Conservation (phyloP, 2,797 vertebrate species). For the Sparidentex hasta region DNA sequence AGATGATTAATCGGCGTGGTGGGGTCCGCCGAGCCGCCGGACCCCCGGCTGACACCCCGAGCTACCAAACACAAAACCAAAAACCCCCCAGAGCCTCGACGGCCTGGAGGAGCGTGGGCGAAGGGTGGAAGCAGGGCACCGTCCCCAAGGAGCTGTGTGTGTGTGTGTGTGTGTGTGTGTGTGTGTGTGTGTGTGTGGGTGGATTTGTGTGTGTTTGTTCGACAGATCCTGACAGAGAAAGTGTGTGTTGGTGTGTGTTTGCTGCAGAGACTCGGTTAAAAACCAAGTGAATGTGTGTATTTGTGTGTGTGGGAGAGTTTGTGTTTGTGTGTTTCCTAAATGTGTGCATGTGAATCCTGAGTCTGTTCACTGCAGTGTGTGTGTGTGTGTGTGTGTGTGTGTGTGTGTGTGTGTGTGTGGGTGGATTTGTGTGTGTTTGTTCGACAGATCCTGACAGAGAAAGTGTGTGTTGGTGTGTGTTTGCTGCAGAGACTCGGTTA, state of each 20-base stretch:
- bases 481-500: constrained; percentile 6
- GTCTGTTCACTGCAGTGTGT: constrained; percentile 3
- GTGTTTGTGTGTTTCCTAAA: constrained; percentile 17
- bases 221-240: constrained; percentile 46
- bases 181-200: constrained; percentile 23
- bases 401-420: constrained; percentile 25
- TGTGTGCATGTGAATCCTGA: constrained; percentile 5
- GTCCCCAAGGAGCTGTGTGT: constrained; percentile 68
- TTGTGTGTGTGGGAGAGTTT: constrained; percentile 19
- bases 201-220: constrained; percentile 35
- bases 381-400: constrained; percentile 25
- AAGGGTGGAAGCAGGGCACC: constrained; percentile 78
- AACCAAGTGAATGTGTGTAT: constrained; percentile 19
- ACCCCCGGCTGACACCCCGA: constrained; percentile 74
- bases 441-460: constrained; percentile 46
- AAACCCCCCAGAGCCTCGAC: constrained; percentile 66
- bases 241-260: constrained; percentile 22
- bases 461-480: constrained; percentile 21
- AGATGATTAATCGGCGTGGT: constrained; percentile 83
- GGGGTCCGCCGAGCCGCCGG: constrained; percentile 66
- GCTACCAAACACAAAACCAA: constrained; percentile 77
- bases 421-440: constrained; percentile 37
- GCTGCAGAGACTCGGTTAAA: constrained; percentile 7
- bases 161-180: constrained; percentile 46
- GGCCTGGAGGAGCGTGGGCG: constrained; percentile 79